These are phyloP conservation scores for Nowickia ferox DNA, from an alignment of 2,888 invertebrate genomes.

Conservation along the genomic window DNA sequence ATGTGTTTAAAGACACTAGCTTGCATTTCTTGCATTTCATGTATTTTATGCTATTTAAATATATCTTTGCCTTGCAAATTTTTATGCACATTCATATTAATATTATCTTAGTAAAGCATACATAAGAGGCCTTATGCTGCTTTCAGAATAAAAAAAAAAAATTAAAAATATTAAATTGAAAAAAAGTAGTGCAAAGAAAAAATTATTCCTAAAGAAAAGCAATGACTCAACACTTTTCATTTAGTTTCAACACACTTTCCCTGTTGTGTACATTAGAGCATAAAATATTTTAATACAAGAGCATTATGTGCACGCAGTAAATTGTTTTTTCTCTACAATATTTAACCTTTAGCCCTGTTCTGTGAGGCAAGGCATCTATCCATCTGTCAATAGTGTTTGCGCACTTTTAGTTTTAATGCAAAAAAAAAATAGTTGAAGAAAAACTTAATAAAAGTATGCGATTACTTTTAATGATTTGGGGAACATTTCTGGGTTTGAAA, in stretches of 20 bases:
- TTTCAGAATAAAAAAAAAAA: no score
- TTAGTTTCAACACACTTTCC: not conserved
- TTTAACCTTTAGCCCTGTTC: not conserved
- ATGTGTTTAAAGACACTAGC: not conserved
- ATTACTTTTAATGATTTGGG: no score
- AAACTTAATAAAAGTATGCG: no score
- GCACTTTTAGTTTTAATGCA: no score
- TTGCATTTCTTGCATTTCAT: not conserved
- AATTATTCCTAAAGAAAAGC: not conserved
- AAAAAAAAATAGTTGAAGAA: no score
- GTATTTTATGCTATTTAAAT: not conserved
- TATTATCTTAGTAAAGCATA: slow-evolving; percentile 4
- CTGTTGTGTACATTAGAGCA: not conserved
- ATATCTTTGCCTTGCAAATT: not conserved
- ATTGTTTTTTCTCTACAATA: slow-evolving; percentile 50
- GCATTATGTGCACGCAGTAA: slow-evolving; percentile 41
- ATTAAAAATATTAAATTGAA: not conserved
- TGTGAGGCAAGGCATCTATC: not conserved
- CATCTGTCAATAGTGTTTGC: no score
- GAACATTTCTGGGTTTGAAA: no score
- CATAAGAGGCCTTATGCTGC: no score
- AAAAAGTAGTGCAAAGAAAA: slow-evolving; percentile 28
- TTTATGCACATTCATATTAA: not conserved
- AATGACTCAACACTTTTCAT: slow-evolving; percentile 15
- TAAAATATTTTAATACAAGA: slow-evolving; percentile 8